Conservation (phyloP, 2,888 invertebrate species). For the Anagyrus pseudococci region DNA sequence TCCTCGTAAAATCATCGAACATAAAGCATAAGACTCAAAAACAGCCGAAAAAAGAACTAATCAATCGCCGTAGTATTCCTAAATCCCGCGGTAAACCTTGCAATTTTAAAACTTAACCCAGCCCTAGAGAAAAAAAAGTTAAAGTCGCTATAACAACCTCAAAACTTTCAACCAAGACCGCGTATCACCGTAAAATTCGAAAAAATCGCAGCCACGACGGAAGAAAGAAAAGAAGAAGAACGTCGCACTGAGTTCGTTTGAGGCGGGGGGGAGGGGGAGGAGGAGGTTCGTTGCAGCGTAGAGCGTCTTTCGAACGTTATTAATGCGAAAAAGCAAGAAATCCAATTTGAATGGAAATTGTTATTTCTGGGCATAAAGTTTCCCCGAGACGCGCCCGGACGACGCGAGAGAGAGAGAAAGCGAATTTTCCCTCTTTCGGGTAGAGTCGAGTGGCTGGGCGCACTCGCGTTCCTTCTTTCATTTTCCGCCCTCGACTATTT, state of each 20-base stretch:
- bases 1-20: too few species aligned
- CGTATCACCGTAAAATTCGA: too few species aligned
- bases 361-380: slow-evolving; percentile 37
- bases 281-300: too few species aligned
- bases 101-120: too few species aligned
- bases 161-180: too few species aligned
- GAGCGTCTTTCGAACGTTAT: slow-evolving; percentile 27
- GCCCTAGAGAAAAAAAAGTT: too few species aligned
- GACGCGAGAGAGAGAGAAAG: not conserved
- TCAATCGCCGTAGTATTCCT: too few species aligned
- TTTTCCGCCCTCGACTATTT: slow-evolving; percentile 7
- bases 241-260: too few species aligned
- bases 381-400: slow-evolving; percentile 13
- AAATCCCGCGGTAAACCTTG: too few species aligned
- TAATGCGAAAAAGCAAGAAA: slow-evolving; percentile 36
- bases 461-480: not conserved
- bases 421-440: slow-evolving; percentile 13
- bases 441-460: not conserved
- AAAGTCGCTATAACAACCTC: too few species aligned
- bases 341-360: slow-evolving; percentile 40
- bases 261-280: not conserved
- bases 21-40: too few species aligned
- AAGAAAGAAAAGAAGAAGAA: slow-evolving; percentile 2
- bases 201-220: not conserved
- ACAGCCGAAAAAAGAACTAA: too few species aligned